Evolutionary conservation across 2,797 vertebrate species (phyloP), one percentile per base, ranked within the genome.

Genomic region (Podarcis siculus): DNA sequence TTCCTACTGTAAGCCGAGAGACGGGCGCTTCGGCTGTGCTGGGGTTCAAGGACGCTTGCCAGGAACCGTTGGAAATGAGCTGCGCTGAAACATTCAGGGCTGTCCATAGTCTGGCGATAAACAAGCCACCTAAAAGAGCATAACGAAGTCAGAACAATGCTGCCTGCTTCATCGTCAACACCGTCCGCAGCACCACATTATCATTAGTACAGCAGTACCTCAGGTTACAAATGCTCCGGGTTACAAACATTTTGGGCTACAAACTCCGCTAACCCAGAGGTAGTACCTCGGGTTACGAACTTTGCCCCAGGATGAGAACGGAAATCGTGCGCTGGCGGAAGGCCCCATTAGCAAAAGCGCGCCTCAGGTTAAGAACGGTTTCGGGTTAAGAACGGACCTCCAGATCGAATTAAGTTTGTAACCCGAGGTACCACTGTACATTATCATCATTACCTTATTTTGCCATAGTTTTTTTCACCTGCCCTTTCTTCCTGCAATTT

Each of bases 61-160:
- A 99, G 96, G 96, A 97, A 99, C 66, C 97, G 97, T 92, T 99
- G 98, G 91, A 99, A 98, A 93, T 98, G 98, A 58, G 96, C 96
- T 19, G 98, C 97, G 90, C 97, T 98, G 95, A 99, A 98, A 91
- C 97, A 97, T 58, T 98, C 96, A 0, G 97, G 96, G 35, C 97
- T 97, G n/a, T 98, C 98, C 94, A 96, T 94, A 80, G 96, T 96
- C 67, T 98, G 97, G 8, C 96, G 95, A 93, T 99, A 99, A 61
- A 99, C 96, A 89, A 98, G 95, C 98, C 98, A 99, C 95, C 99
- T 99, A 84, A 21, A 92, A 12, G 19, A 76, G 10, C 3, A 49
- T 15, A 9, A 15, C 49, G 4, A 2, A 77, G 17, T 3, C n/a
- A 66, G 0, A 1, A 55, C 49, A 15, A 55, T 4, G 13, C 49